Evolutionary conservation across 2,797 vertebrate species (phyloP), one percentile per base, ranked within the genome.

Genomic region (Columba guinea): DNA sequence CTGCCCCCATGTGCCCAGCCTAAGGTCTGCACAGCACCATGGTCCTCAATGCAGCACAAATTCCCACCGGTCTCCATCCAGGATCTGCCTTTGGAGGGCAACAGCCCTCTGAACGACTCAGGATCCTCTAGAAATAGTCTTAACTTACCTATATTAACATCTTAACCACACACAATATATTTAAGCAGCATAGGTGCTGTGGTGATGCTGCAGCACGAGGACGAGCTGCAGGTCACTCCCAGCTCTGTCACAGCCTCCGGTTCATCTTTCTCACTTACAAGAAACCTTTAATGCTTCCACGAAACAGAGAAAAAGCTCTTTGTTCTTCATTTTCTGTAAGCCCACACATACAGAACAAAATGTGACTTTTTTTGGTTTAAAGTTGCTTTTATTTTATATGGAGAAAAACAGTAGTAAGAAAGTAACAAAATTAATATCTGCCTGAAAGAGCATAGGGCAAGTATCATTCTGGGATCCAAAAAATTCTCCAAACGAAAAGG

Each of bases 401-500:
- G 67, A 84, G 84, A 79, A 73, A 87, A 90, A 84, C 22, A 76
- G 74, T 41, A 92, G 88, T 84, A 91, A 91, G 91, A 91, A 95
- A 91, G 77, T 96, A 95, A 86, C 55, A 89, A 95, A 96, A 95
- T 79, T 87, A 92, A 79, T 76, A 48, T 44, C 64, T 85, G 53
- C 64, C 60, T 75, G 60, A 77, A 87, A 71, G 60, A 85, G 39
- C 49, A 70, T 8, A 53, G 56, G 68, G 67, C 78, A 70, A 62
- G 32, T 35, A 56, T 35, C 77, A 69, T 16, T 44, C 84, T 34
- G 74, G 44, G 34, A 24, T 84, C 34, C 16, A 28, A 71, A 83
- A 84, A 21, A 41, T 17, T 41, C 63, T 95, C 74, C 60, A 51
- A 69, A 87, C 28, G 59, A 48, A 91, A 93, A 65, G 65, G 65